Conservation (phyloP, 2,113 vertebrate species). For the Egretta garzetta region DNA sequence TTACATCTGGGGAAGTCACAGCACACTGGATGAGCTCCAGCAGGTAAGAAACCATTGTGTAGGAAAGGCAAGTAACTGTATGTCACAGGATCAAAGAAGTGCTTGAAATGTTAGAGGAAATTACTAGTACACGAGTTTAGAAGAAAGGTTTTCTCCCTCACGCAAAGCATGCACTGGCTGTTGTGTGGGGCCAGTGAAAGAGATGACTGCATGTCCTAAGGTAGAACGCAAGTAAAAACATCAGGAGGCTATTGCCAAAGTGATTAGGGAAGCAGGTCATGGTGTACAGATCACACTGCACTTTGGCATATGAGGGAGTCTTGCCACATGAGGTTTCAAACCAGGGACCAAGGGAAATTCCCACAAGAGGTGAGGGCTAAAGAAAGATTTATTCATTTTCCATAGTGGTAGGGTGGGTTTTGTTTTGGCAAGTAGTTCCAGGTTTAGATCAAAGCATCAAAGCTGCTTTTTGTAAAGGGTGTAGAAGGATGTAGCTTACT, state of each 20-base stretch:
- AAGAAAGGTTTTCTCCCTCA: background rate
- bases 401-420: background rate
- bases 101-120: constrained; percentile 22
- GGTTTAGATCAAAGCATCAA: background rate
- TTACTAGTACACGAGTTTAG: background rate
- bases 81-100: background rate
- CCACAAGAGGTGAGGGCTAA: background rate
- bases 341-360: background rate
- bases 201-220: background rate
- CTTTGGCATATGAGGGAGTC: background rate
- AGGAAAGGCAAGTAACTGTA: constrained; percentile 6
- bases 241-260: background rate
- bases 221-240: background rate
- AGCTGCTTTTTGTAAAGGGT: background rate
- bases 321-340: background rate
- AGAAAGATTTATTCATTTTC: background rate
- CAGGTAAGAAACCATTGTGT: background rate
- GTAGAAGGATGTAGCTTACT: background rate
- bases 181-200: accelerated
- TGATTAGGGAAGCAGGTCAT: background rate
- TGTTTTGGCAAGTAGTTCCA: background rate
- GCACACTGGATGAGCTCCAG: constrained; percentile 26
- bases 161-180: background rate
- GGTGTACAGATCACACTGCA: background rate
- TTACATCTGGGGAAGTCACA: background rate